phyloP scores from a whole-genome alignment of 1,140 invertebrate species.

The Philaenus spumarius region DNA sequence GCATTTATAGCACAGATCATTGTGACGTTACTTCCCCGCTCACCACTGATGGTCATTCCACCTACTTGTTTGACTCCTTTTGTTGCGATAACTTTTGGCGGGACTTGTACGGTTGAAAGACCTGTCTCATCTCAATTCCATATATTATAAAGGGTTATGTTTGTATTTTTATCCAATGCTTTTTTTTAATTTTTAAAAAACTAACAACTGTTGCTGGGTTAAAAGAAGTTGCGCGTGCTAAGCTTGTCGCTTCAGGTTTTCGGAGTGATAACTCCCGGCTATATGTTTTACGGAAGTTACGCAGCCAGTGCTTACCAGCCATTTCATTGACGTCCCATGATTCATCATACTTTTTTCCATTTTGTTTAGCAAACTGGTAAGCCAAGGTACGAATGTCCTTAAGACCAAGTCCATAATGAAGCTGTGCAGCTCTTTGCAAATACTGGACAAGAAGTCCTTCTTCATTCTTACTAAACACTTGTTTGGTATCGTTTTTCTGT shows the following conservation, averaged over 20 bases:
- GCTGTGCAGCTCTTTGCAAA: constrained; percentile 23
- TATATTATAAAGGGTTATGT: constrained; percentile 21
- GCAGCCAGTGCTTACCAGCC: constrained; percentile 38
- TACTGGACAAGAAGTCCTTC: constrained; percentile 26
- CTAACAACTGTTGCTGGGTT: constrained; percentile 28
- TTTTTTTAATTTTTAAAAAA: constrained; percentile 27
- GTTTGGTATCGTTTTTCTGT: too few species aligned
- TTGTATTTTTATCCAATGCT: constrained; percentile 28
- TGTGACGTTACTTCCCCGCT: constrained; percentile 1
- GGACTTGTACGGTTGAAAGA: constrained; percentile 34
- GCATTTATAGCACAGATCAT: constrained; percentile 10
- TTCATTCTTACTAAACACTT: constrained; percentile 9
- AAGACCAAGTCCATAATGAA: constrained; percentile 31
- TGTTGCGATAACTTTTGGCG: constrained; percentile 27
- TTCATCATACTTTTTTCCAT: constrained; percentile 28
- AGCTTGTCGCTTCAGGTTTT: too few species aligned
- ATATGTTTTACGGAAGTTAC: constrained; percentile 35
- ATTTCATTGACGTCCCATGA: constrained; percentile 33
- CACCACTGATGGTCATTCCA: constrained; percentile 17
- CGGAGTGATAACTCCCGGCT: constrained; percentile 31
- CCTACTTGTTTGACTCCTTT: constrained; percentile 29
- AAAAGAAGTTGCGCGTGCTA: constrained; percentile 31
- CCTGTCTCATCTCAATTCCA: constrained; percentile 40
- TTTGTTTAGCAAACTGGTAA: constrained; percentile 29
- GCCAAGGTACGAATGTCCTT: constrained; percentile 24